phyloP scores from a whole-genome alignment of 2,797 vertebrate species.

The Poecile montanus region DNA sequence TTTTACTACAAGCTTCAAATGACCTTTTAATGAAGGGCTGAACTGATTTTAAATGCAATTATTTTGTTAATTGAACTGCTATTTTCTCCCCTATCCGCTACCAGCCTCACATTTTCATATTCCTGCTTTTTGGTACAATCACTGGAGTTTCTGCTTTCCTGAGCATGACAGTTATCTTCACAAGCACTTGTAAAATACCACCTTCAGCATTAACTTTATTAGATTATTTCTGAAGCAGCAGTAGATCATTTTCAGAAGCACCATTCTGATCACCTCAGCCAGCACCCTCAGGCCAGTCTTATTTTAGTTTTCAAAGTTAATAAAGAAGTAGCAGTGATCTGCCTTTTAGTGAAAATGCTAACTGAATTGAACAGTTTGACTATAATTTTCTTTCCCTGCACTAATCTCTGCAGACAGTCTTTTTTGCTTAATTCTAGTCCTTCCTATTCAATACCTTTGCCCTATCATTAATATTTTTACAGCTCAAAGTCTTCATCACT shows the following conservation, averaged over 20 bases:
- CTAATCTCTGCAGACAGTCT: background rate
- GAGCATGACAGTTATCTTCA: background rate
- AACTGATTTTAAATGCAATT: constrained; percentile 38
- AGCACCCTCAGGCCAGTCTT: background rate
- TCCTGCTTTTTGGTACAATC: background rate
- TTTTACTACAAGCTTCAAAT: background rate
- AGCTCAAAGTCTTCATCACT: background rate
- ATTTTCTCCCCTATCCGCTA: constrained; percentile 21
- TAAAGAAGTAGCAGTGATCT: background rate
- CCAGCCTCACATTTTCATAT: background rate
- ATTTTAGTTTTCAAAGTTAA: constrained; percentile 12
- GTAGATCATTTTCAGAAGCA: background rate
- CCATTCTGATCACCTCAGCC: background rate
- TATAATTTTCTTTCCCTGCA: background rate
- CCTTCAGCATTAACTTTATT: constrained; percentile 5
- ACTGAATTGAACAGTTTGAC: background rate
- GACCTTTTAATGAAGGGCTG: constrained; percentile 22
- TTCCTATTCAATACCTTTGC: background rate
- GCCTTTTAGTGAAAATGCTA: background rate
- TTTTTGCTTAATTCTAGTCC: background rate
- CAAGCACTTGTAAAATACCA: background rate
- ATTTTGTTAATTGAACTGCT: constrained; percentile 34
- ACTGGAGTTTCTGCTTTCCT: background rate
- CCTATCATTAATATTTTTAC: background rate
- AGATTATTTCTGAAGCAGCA: background rate